Evolutionary conservation across 2,113 vertebrate genomes (phyloP).

Genomic region (Prolemur simus): DNA sequence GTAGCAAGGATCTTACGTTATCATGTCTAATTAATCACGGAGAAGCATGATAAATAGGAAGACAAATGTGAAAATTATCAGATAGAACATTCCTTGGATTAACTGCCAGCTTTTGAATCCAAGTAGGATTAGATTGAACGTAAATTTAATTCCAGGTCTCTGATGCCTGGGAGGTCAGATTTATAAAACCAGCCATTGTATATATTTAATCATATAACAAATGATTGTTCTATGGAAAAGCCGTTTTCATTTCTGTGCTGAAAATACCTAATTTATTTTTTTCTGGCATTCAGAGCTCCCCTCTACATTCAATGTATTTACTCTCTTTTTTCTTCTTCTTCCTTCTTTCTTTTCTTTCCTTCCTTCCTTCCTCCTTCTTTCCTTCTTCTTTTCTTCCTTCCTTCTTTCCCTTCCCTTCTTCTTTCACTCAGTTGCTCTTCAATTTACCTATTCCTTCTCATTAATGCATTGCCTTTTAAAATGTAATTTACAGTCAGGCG

Average conservation of each 20-base stretch:
- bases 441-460: background rate
- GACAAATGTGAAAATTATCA: background rate
- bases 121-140: background rate
- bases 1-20: background rate
- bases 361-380: background rate
- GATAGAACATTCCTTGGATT: background rate
- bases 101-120: background rate
- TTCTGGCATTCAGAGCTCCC: background rate
- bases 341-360: too few species aligned
- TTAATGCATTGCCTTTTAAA: background rate
- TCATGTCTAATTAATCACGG: background rate
- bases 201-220: background rate
- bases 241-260: background rate
- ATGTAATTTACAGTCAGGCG: background rate
- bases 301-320: background rate
- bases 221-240: background rate
- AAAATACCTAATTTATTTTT: background rate
- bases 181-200: background rate
- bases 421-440: background rate
- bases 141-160: background rate
- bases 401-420: background rate
- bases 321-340: background rate
- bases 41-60: background rate
- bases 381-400: background rate
- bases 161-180: background rate